Base-by-base conservation (phyloP, 2,113 vertebrate genomes). In the Panthera uncia region DNA sequence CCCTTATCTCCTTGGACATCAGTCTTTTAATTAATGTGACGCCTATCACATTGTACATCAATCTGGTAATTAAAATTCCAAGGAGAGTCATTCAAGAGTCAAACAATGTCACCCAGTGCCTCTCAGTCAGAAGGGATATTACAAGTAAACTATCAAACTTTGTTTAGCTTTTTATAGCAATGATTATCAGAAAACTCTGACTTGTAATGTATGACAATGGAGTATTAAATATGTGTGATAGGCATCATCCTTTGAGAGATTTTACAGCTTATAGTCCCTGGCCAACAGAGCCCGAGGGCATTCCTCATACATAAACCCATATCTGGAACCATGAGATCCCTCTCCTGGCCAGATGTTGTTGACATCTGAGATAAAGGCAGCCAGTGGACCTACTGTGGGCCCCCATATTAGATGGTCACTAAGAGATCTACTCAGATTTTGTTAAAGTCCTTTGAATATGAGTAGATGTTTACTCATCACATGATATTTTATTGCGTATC, bases 1-100 rank as follows among this genome's bases (percentile, higher is more conserved):
- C 65, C 25, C n/a, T 89, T 96, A 95, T 97, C 78, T 91, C 31
- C 36, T 65, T 80, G 85, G 74, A 85, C 68, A 73, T 97, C n/a
- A 15, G 0, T 48, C 82, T 86, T 94, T 81, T 81, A 74, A 92
- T 96, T 88, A 97, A 48, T 61, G 21, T 7, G 55, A 61, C 4
- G 16, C 16, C 83, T 74, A 63, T 79, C 81, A 2, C 18, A 0
- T 0, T 45, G 92, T 82, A 31, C 57, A 76, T 78, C 14, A 29
- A 21, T 36, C 61, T 71, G 76, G 86, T 97, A 80, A 96, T 96
- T 96, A 91, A 94, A 83, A 50, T 52, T 78, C 29, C 63, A 50
- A 78, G 55, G 73, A 89, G 13, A 84, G 38, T n/a, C 74, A 45
- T 65, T 48, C 25, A 10, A 3, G 69, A 89, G 36, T 79, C 50